phyloP scores from a whole-genome alignment of 53 echinoderm and acorn worm genomes.

The Luidia sarsii region DNA sequence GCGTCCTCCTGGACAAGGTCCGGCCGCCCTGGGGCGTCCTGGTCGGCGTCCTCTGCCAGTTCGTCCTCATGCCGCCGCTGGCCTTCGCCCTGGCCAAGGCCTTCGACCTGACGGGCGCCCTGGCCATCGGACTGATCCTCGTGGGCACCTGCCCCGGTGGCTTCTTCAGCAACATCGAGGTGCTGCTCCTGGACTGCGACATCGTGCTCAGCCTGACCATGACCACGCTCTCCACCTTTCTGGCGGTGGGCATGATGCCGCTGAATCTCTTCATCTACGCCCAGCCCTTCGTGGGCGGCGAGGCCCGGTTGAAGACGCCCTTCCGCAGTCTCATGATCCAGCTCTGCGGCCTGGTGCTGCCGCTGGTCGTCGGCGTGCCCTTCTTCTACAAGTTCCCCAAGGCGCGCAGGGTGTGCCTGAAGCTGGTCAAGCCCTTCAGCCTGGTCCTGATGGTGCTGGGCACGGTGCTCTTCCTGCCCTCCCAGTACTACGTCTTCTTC shows the following conservation, averaged over 20 bases:
- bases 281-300: conserved; percentile 52
- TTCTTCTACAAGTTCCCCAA: conserved; percentile 67
- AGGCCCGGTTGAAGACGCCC: conserved; percentile 62
- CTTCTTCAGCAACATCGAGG: conserved; percentile 81
- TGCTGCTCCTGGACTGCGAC: conserved; percentile 84
- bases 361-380: conserved; percentile 69
- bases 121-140: conserved; percentile 77
- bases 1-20: conserved; percentile 68
- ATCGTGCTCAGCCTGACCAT: conserved; percentile 89
- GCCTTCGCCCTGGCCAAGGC: conserved; percentile 70
- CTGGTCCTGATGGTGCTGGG: conserved; percentile 52
- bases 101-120: conserved; percentile 60
- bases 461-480: conserved; percentile 64
- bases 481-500: conserved; percentile 83
- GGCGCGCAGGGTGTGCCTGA: conserved; percentile 49
- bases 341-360: conserved; percentile 61
- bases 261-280: conserved; percentile 90
- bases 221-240: conserved; percentile 82
- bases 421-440: conserved; percentile 77
- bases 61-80: conserved; percentile 87
- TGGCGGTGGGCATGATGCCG: conserved; percentile 92
- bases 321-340: conserved; percentile 72
- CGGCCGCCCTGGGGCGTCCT: conserved; percentile 72
- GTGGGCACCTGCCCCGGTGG: conserved; percentile 96
- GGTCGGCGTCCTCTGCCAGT: conserved; percentile 91